Conservation (phyloP, 2,797 vertebrate genomes). For the Aldrovandia affinis region DNA sequence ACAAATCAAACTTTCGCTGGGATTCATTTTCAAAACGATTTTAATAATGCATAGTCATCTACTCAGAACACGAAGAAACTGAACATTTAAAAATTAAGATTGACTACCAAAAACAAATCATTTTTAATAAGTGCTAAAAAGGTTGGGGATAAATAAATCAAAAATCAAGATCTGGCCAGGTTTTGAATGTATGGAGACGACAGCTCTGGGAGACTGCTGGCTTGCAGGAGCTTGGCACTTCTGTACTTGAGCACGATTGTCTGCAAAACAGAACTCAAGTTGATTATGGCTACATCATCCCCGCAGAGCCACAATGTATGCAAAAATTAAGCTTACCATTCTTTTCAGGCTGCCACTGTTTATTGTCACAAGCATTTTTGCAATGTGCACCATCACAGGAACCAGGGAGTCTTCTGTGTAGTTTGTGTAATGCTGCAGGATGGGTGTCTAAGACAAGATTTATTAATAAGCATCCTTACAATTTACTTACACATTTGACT, state of each 20-base stretch:
- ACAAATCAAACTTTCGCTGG: no score
- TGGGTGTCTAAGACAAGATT: slow-evolving; percentile 32
- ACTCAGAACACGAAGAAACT: no score
- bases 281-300: not conserved
- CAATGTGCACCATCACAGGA: slow-evolving; percentile 56
- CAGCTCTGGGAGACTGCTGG: slow-evolving; percentile 11
- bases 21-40: no score
- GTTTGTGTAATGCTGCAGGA: slow-evolving; percentile 30
- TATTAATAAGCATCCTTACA: no score
- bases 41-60: no score
- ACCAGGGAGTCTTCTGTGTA: slow-evolving; percentile 49
- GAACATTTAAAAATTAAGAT: no score
- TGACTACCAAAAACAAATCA: not conserved
- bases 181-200: not conserved
- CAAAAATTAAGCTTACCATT: slow-evolving; percentile 35
- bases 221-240: not conserved
- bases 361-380: slow-evolving; percentile 58
- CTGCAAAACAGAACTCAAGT: not conserved
- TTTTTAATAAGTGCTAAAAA: not conserved
- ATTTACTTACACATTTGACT: no score
- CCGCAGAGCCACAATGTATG: not conserved
- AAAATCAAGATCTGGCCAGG: not conserved
- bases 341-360: slow-evolving; percentile 49
- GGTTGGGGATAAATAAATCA: not conserved
- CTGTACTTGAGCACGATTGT: slow-evolving; percentile 5